A percentile compares a stretch with the other conserved stretches of the same genome.
phyloP scores from a whole-genome alignment of 2,888 invertebrate genomes.

The Parascotia fuliginaria region DNA sequence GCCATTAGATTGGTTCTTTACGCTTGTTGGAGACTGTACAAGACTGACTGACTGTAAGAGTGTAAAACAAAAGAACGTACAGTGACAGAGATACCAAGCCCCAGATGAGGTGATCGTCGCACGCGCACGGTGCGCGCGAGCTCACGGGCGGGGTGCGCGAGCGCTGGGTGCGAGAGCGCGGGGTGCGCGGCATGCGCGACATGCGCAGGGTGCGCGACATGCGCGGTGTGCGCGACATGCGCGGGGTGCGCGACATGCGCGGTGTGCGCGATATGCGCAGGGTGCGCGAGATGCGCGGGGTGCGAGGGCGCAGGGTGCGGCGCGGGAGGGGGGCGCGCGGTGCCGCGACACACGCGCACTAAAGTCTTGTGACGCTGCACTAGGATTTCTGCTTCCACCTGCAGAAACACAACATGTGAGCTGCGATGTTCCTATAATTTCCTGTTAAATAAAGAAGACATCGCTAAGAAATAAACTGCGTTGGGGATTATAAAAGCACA shows the following conservation, averaged over 20 bases:
- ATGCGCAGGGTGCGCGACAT: slow-evolving; percentile 52
- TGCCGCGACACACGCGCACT: slow-evolving; percentile 87
- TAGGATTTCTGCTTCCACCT: slow-evolving; percentile 94
- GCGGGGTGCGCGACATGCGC: slow-evolving; percentile 61
- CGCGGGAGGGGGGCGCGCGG: no score
- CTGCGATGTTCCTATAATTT: no score
- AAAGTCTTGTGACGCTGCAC: slow-evolving; percentile 94
- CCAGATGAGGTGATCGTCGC: slow-evolving; percentile 90
- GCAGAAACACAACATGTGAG: slow-evolving; percentile 54
- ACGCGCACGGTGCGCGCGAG: slow-evolving; percentile 88
- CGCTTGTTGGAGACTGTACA: no score
- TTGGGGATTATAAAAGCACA: no score
- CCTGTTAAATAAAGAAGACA: no score
- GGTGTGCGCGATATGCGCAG: slow-evolving; percentile 63
- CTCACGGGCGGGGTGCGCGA: slow-evolving; percentile 64
- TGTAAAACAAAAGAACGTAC: slow-evolving; percentile 82
- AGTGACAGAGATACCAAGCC: slow-evolving; percentile 94
- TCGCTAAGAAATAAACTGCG: no score
- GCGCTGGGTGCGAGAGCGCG: slow-evolving; percentile 54
- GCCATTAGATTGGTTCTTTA: no score
- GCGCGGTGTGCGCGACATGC: slow-evolving; percentile 51
- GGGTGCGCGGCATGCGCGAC: slow-evolving; percentile 55
- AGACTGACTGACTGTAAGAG: no score
- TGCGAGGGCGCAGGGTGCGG: slow-evolving; percentile 66
- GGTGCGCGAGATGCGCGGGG: slow-evolving; percentile 59